phyloP scores from a whole-genome alignment of 35 echinoderm and acorn worm genomes.

The Lytechinus variegatus region DNA sequence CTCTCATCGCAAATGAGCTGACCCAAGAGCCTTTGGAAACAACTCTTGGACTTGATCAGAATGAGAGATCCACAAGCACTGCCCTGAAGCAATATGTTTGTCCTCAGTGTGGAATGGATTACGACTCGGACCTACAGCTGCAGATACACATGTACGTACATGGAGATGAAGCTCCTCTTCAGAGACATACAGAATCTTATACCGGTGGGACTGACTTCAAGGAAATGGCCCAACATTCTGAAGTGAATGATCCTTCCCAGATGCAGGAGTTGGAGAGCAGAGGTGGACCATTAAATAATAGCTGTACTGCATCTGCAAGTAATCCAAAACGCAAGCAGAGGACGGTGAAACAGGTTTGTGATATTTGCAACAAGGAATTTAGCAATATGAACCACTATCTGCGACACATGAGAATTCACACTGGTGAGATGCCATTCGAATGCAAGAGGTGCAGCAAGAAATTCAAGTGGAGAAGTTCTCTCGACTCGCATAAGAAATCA shows the following conservation, averaged over 20 bases:
- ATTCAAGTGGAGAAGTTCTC: background rate
- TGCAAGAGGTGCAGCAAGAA: background rate
- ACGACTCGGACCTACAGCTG: background rate
- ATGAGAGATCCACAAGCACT: background rate
- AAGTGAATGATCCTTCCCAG: background rate
- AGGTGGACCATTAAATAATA: background rate
- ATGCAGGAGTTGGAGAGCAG: background rate
- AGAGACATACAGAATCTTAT: background rate
- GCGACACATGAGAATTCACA: background rate
- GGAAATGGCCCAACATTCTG: background rate
- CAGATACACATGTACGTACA: background rate
- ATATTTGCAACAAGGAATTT: background rate
- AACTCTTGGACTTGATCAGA: background rate
- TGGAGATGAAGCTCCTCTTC: background rate
- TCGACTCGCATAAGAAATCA: background rate
- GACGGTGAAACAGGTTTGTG: background rate
- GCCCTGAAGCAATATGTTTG: background rate
- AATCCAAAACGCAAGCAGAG: background rate
- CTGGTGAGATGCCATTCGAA: background rate
- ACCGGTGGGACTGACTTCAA: background rate
- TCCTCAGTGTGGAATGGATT: background rate
- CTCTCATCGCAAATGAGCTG: background rate
- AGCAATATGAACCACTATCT: background rate
- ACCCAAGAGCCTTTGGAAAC: background rate
- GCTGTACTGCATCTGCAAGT: background rate